These are phyloP conservation scores for Rhinoderma darwinii DNA, from an alignment of 2,113 vertebrate genomes.

Conservation along the genomic window DNA sequence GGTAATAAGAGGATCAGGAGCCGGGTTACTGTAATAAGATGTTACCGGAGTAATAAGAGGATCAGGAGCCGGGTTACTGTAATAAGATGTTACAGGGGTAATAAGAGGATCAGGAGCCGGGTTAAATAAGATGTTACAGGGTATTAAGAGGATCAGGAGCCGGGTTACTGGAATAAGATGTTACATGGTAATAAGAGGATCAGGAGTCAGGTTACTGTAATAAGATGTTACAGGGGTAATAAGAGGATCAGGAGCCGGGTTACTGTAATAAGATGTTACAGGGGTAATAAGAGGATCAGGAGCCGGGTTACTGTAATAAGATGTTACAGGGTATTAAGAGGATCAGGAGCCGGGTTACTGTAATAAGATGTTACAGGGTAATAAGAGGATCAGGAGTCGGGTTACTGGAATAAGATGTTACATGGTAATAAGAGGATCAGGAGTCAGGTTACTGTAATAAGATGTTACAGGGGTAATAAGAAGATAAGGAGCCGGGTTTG, in stretches of 20 bases:
- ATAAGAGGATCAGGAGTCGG: neutral
- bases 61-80: neutral
- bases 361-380: slow-evolving; percentile 18
- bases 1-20: neutral
- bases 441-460: slow-evolving; percentile 23
- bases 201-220: slow-evolving; percentile 21
- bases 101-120: slow-evolving; percentile 12
- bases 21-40: slow-evolving; percentile 19
- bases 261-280: slow-evolving; percentile 20
- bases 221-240: slow-evolving; percentile 15
- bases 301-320: slow-evolving; percentile 15
- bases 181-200: slow-evolving; percentile 10
- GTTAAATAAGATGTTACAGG: slow-evolving; percentile 30
- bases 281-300: slow-evolving; percentile 17
- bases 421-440: slow-evolving; percentile 35
- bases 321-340: slow-evolving; percentile 12
- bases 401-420: neutral
- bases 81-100: slow-evolving; percentile 16
- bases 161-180: slow-evolving; percentile 1
- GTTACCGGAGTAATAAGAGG: too few relatives aligned
- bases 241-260: slow-evolving; percentile 14
- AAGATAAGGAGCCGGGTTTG: neutral
- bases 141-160: slow-evolving; percentile 35
- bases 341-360: slow-evolving; percentile 23
- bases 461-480: slow-evolving; percentile 1